These are phyloP conservation scores for Agapornis canus DNA, from an alignment of 2,797 vertebrate genomes.

Conservation along the genomic window DNA sequence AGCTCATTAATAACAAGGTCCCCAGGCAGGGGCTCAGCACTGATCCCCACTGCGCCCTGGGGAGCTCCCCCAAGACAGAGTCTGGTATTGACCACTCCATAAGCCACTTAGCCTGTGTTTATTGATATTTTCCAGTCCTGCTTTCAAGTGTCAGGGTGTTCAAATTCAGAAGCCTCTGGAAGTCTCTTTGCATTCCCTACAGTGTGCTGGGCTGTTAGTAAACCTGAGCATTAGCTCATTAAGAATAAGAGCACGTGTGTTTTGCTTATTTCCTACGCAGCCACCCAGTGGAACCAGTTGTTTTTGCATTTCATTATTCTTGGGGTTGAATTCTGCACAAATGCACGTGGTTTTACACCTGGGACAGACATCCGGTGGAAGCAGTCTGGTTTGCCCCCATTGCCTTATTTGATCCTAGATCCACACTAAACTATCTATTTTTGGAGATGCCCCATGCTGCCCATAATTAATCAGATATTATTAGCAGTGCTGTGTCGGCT, in stretches of 20 bases:
- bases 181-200: not conserved
- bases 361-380: not conserved
- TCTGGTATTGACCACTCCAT: not conserved
- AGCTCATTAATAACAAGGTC: not conserved
- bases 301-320: not conserved
- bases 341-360: accelerated
- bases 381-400: not conserved
- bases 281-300: not conserved
- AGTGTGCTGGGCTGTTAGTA: not conserved
- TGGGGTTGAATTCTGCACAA: not conserved
- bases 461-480: not conserved
- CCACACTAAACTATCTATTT: not conserved
- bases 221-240: not conserved
- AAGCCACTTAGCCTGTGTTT: not conserved
- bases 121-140: not conserved
- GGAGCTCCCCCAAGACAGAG: not conserved
- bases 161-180: not conserved
- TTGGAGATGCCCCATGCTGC: not conserved
- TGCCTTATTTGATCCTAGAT: not conserved
- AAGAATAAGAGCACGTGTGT: accelerated
- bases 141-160: not conserved
- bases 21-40: not conserved
- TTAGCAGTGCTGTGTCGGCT: not conserved
- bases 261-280: not conserved
- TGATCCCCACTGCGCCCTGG: not conserved